Evolutionary conservation across 2,888 invertebrate species (phyloP), one percentile per base, ranked within the genome.

Genomic region (Laothoe populi): DNA sequence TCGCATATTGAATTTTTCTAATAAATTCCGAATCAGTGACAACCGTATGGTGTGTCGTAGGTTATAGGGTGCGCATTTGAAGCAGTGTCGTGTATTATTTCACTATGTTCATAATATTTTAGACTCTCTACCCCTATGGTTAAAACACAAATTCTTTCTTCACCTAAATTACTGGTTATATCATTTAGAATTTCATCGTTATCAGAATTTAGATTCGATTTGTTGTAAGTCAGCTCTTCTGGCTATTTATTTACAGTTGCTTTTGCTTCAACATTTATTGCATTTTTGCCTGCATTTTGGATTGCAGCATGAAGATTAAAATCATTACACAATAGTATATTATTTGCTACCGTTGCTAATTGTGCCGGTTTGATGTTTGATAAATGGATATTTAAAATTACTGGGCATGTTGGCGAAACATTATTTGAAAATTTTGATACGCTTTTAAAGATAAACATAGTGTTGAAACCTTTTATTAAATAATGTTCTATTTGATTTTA

Each of bases 21-120:
- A 89, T 90, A 90, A 89, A 90, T 89, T 84, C 80, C 72, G 67
- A 71, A 84, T 88, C 87, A 86, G 74, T 83, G 71, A 89, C 90
- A 90, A 83, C 84, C 90, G 87, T 61, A 61, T 89, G 86, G 85
- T 87, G 83, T 88, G 87, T 87, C 86, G 86, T 71, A 84, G 84
- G 81, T 88, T 88, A 87, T 88, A 87, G 86, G 84, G 81, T 76
- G 82, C 83, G 83, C 83, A 78, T 85, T 81, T 84, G 79, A 78
- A 83, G 71, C 83, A 81, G 31, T 83, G 84, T 78, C 79, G 79
- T 70, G 72, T 71, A 70, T 77, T 68, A 60, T 68, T 65, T 64
- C 64, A 60, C 19, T 38, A 0, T 4, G 0, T 31, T 59, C 59
- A 70, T 64, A 58, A 13, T 40, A 63, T 66, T 72, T 71, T 38